Evolutionary conservation across 1,140 invertebrate species (phyloP).

Genomic region (Odontomachus brunneus): DNA sequence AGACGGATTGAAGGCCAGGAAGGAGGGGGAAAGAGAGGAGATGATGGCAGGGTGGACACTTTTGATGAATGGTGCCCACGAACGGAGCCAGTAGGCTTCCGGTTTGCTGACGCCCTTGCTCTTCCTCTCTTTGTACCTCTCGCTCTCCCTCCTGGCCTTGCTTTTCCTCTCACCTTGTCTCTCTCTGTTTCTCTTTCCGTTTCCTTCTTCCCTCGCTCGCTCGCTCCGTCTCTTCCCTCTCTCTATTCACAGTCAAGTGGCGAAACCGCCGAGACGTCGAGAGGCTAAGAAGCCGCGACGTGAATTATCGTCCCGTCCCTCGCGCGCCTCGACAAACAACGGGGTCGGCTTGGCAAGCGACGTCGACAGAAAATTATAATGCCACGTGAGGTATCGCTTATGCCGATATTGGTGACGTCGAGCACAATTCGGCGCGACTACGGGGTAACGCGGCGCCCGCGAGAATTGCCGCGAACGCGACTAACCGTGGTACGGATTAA

Average conservation of each 20-base stretch:
- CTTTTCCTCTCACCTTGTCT: neutral
- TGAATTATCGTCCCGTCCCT: slow-evolving; percentile 69
- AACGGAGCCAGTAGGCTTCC: slow-evolving; percentile 71
- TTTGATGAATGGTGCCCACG: slow-evolving; percentile 77
- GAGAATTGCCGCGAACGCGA: neutral
- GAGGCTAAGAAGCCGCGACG: slow-evolving; percentile 69
- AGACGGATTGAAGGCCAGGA: slow-evolving; percentile 69
- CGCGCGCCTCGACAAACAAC: slow-evolving; percentile 66
- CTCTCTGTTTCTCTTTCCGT: slow-evolving; percentile 14
- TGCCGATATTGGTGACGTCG: slow-evolving; percentile 34
- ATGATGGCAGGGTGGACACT: slow-evolving; percentile 69
- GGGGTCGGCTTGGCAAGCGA: slow-evolving; percentile 60
- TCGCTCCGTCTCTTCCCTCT: slow-evolving; percentile 42
- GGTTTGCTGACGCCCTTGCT: slow-evolving; percentile 55
- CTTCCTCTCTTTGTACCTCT: slow-evolving; percentile 26
- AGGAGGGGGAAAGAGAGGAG: slow-evolving; percentile 52
- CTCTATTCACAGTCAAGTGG: slow-evolving; percentile 70
- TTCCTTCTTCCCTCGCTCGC: slow-evolving; percentile 26
- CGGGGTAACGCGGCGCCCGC: neutral
- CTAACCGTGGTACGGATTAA: too few species aligned
- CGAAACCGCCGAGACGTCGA: slow-evolving; percentile 70
- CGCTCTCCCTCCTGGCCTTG: slow-evolving; percentile 1
- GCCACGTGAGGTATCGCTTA: slow-evolving; percentile 59
- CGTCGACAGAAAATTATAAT: slow-evolving; percentile 58
- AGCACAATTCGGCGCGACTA: neutral